A percentile compares a stretch with the other conserved stretches of the same genome.
Evolutionary conservation across 2,797 vertebrate species (phyloP).

Genomic region (Neosalanx taihuensis): DNA sequence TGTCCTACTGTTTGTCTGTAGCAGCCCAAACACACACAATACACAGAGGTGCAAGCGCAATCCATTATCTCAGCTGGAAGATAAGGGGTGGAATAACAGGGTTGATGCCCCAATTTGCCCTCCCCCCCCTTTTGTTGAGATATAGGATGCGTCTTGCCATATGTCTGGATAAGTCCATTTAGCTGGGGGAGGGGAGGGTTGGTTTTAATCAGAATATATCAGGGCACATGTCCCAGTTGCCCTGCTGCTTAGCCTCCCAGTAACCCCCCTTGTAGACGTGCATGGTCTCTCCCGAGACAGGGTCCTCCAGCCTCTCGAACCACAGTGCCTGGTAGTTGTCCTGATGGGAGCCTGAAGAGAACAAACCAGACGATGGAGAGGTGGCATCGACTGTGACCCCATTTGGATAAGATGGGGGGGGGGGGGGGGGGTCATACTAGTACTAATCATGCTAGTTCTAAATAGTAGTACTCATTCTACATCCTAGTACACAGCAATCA

Average conservation of each 20-base stretch:
- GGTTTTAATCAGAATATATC: conserved; percentile 82
- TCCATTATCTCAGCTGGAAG: conserved; percentile 34
- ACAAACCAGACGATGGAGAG: not conserved
- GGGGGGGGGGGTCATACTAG: not conserved
- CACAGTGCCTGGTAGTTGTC: conserved; percentile 89
- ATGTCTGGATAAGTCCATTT: conserved; percentile 12
- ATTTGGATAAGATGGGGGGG: not conserved
- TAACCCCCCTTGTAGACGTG: conserved; percentile 91
- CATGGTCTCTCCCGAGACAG: conserved; percentile 79
- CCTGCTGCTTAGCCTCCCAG: conserved; percentile 91
- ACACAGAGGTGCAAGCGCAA: conserved; percentile 22
- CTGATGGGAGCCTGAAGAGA: conserved; percentile 73
- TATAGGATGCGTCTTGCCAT: conserved; percentile 2
- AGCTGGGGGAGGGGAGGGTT: conserved; percentile 11
- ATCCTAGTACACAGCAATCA: too few species aligned
- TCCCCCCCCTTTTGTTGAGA: conserved; percentile 5
- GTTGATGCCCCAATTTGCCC: conserved; percentile 6
- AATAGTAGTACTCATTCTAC: too few species aligned
- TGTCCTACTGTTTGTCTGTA: not conserved
- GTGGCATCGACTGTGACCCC: not conserved
- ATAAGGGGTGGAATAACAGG: conserved; percentile 10
- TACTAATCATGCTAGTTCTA: not conserved
- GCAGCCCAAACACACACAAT: not conserved
- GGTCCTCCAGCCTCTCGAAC: conserved; percentile 87
- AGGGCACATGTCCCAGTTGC: conserved; percentile 84